Base-by-base conservation (phyloP, 2,888 invertebrate genomes). In the Bedellia somnulentella region DNA sequence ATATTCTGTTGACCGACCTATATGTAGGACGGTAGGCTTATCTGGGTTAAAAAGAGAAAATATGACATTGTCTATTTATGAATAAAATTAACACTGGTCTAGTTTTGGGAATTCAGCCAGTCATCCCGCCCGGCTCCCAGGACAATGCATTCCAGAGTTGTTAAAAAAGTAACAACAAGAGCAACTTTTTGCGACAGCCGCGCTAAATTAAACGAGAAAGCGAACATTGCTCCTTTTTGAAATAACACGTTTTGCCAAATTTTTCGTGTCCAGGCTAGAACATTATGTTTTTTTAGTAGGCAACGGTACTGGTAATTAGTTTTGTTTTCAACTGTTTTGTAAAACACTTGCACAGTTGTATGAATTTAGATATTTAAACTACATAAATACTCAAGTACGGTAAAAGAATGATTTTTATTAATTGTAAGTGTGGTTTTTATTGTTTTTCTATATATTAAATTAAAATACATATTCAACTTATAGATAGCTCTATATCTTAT, bases 121-220 rank as follows among this genome's bases (percentile, higher is more conserved):
- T n/a, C n/a, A n/a, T n/a, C n/a, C n/a, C n/a, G n/a, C n/a, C n/a
- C n/a, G n/a, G n/a, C n/a, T n/a, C n/a, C 59, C 56, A 57, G 57
- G 55, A 73, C 70, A 71, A 70, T 68, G 67, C 68, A 68, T 71
- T 66, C 64, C 63, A 46, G 45, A 49, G 54, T 54, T 57, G 64
- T 63, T 58, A 64, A 53, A 51, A 14, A 24, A 52, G 53, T 52
- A 57, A 52, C 59, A 46, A 52, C 52, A 52, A 30, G 24, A 17
- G 49, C 57, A 51, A 53, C 58, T 71, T 70, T 68, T 71, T 70
- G 67, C 53, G 52, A 59, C 61, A 57, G 49, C 59, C 57, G 55
- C 58, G 67, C 67, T 63, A 73, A 73, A 71, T 73, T 70, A 70
- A 70, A 71, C 67, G 64, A 57, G 57, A 58, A 52, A 57, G 62